Base-by-base conservation (phyloP, 2,113 vertebrate species). In the Fulmarus glacialis region DNA sequence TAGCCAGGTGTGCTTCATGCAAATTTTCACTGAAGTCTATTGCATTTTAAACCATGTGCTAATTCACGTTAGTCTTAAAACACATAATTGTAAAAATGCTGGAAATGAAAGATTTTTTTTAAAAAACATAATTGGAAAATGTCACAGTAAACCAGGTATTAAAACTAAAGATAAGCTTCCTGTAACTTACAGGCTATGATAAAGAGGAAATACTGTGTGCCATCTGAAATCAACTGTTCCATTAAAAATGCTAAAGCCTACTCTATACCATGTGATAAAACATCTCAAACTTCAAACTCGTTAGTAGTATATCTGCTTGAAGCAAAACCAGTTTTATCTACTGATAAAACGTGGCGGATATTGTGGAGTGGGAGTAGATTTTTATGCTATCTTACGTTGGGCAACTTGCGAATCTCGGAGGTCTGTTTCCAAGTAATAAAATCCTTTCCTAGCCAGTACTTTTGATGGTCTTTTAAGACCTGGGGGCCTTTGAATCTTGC, bases 1-100 rank as follows among this genome's bases (percentile, higher is more conserved):
- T 94, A 88, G 62, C n/a, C 96, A 98, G 95, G 92, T 97, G 94
- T 95, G 47, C 55, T 81, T 96, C 87, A 42, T 86, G 74, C 47
- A 92, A 64, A 96, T 90, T 82, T 93, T 95, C 27, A 82, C 80
- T 96, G 66, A 94, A 96, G 89, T 85, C 59, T 74, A 43, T 79
- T 91, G 63, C 48, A 42, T 80, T 92, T 95, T 34, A 82, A 95
- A 94, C 63, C 53, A 45, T 95, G 92, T 64, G 62, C 36, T 91
- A 87, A 84, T 97, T 91, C 79, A 48, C 60, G 88, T 97, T 95
- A 58, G 47, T 88, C 38, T 90, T 75, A 70, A 93, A 93, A 34
- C 3, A 73, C 63, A 23, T 96, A 64, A 90, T 84, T 96, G 74
- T 73, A 48, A 80, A 74, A 45, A 52, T 81, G 16, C 55, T 94